phyloP scores from a whole-genome alignment of 2,888 invertebrate genomes.

The Archips crataeganus region DNA sequence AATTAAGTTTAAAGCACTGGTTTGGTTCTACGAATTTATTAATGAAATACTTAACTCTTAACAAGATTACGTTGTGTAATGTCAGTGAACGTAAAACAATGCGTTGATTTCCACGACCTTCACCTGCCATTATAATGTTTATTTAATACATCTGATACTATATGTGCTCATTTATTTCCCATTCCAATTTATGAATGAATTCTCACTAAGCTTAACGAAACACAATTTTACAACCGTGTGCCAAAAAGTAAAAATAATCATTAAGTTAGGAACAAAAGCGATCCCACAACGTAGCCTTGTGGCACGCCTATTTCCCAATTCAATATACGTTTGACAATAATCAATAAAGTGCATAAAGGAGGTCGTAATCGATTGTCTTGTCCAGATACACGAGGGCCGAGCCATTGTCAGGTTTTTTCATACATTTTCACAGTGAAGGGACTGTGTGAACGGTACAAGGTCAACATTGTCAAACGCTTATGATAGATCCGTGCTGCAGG shows the following conservation, averaged over 20 bases:
- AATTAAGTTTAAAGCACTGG: neutral
- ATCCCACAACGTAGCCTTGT: conserved; percentile 63
- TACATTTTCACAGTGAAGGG: conserved; percentile 83
- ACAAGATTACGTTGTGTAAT: conserved; percentile 1
- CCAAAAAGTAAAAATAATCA: conserved; percentile 38
- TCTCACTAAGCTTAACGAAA: conserved; percentile 5
- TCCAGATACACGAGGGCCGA: conserved; percentile 72
- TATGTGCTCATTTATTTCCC: conserved; percentile 1
- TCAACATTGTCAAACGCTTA: conserved; percentile 77
- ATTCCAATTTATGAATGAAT: conserved; percentile 1
- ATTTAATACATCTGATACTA: conserved; percentile 4
- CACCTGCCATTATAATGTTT: conserved; percentile 5
- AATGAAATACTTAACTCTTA: neutral
- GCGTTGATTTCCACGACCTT: conserved; percentile 8
- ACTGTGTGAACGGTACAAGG: conserved; percentile 83
- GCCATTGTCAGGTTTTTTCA: conserved; percentile 80
- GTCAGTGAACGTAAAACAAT: conserved; percentile 11
- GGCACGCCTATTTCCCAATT: conserved; percentile 72
- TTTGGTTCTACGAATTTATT: neutral
- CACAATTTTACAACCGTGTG: neutral
- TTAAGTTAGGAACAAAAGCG: conserved; percentile 52
- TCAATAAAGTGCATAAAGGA: conserved; percentile 79
- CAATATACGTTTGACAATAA: conserved; percentile 75
- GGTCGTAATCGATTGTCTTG: conserved; percentile 82
- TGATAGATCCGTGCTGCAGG: conserved; percentile 58